Conservation (phyloP, 2,797 vertebrate genomes). For the Rhinogobio ventralis region DNA sequence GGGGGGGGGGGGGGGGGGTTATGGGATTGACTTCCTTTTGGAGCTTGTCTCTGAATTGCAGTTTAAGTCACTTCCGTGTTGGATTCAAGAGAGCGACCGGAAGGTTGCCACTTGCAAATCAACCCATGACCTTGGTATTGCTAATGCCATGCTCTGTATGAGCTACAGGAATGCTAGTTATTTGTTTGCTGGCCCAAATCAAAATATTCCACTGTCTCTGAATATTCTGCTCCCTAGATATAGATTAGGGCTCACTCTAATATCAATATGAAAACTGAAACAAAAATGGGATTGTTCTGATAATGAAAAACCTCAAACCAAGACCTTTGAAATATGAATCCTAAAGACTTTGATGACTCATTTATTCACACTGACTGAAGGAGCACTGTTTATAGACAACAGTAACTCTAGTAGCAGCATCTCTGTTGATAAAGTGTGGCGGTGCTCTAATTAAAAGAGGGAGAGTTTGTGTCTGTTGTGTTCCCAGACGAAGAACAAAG, state of each 20-base stretch:
- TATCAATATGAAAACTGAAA: background rate
- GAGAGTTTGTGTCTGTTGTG: slow-evolving; percentile 51
- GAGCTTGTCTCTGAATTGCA: too few species aligned
- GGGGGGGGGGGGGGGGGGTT: too few species aligned
- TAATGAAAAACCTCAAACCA: slow-evolving; percentile 4
- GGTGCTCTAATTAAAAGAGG: slow-evolving; percentile 60
- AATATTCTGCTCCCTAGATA: background rate
- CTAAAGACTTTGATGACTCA: slow-evolving; percentile 12
- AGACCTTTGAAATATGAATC: slow-evolving; percentile 57
- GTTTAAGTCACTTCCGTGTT: too few species aligned
- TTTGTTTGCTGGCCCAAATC: background rate
- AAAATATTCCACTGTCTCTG: background rate
- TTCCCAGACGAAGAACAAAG: slow-evolving; percentile 77
- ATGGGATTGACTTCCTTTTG: too few species aligned
- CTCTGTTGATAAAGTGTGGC: slow-evolving; percentile 35
- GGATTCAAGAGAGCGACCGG: too few species aligned
- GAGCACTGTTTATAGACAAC: slow-evolving; percentile 56
- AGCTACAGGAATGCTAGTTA: background rate
- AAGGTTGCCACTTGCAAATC: background rate
- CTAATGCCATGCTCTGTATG: background rate
- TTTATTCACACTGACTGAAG: slow-evolving; percentile 46
- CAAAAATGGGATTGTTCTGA: slow-evolving; percentile 10
- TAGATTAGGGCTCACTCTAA: background rate
- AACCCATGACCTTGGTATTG: background rate
- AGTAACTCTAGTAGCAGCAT: slow-evolving; percentile 47